phyloP scores from a whole-genome alignment of 92 coral and sea anemone genomes.

The Parazoanthus atlanticus region DNA sequence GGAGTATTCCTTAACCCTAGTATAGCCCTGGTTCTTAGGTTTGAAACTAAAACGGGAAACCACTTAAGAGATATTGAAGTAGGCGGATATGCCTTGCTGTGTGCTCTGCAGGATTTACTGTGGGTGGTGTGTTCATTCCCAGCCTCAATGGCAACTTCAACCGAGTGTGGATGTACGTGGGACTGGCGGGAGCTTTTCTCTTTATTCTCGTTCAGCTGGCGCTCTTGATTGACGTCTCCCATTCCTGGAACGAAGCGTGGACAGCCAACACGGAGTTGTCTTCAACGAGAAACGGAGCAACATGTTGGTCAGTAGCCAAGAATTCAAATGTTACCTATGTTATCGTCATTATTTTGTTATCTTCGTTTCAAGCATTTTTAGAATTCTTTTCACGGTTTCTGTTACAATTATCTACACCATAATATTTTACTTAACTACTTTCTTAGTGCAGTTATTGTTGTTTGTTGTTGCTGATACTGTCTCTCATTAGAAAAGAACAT shows the following conservation, averaged over 20 bases:
- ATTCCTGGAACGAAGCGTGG: slow-evolving; percentile 68
- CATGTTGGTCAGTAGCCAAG: slow-evolving; percentile 14
- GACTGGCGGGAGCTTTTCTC: slow-evolving; percentile 72
- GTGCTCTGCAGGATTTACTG: slow-evolving; percentile 50
- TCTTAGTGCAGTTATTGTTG: too few relatives aligned
- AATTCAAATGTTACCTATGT: background rate
- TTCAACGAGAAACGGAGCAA: slow-evolving; percentile 10
- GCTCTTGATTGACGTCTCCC: slow-evolving; percentile 70
- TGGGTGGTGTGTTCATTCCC: slow-evolving; percentile 64
- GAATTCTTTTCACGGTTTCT: too few relatives aligned
- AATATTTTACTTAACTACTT: too few relatives aligned
- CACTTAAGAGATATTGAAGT: too few relatives aligned
- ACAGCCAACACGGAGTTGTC: slow-evolving; percentile 58
- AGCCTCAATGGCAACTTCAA: slow-evolving; percentile 47
- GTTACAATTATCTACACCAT: too few relatives aligned
- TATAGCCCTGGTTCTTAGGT: too few relatives aligned
- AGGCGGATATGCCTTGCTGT: too few relatives aligned
- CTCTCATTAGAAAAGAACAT: too few relatives aligned
- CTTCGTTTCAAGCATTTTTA: background rate
- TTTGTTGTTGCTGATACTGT: too few relatives aligned
- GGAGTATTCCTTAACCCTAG: too few relatives aligned
- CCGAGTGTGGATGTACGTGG: slow-evolving; percentile 72
- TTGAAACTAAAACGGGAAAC: too few relatives aligned
- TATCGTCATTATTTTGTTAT: background rate
- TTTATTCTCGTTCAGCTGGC: slow-evolving; percentile 72